A percentile compares a stretch with the other conserved stretches of the same genome.
Evolutionary conservation across 1,140 invertebrate species (phyloP).

Genomic region (Potamilus streckersoni): DNA sequence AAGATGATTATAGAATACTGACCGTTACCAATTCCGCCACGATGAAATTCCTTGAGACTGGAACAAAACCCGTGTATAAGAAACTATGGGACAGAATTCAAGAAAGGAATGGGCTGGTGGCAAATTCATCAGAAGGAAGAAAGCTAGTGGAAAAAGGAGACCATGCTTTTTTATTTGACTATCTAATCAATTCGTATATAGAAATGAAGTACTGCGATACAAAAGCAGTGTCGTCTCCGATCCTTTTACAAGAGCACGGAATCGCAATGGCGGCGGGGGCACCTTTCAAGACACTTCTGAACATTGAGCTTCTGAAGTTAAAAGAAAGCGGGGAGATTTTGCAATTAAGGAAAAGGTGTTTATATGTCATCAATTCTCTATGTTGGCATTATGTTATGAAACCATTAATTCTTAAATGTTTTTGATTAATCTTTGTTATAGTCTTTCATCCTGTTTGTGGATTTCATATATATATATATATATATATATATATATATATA

Average conservation of each 20-base stretch:
- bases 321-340: constrained; percentile 51
- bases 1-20: constrained; percentile 42
- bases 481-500: too few relatives aligned
- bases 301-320: constrained; percentile 53
- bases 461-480: neutral
- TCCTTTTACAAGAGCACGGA: constrained; percentile 58
- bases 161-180: constrained; percentile 59
- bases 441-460: neutral
- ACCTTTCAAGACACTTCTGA: constrained; percentile 53
- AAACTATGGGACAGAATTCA: constrained; percentile 43
- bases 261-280: constrained; percentile 56
- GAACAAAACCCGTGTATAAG: constrained; percentile 31
- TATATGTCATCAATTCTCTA: neutral
- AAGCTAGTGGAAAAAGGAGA: constrained; percentile 29
- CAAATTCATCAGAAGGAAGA: constrained; percentile 38
- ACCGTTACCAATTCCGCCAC: constrained; percentile 60
- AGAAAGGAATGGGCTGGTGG: constrained; percentile 40
- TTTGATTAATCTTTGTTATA: neutral
- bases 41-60: constrained; percentile 51
- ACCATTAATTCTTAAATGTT: neutral
- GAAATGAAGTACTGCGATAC: constrained; percentile 51
- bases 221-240: constrained; percentile 46
- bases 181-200: constrained; percentile 53
- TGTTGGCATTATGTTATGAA: neutral
- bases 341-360: constrained; percentile 50